Percentiles rank a stretch among this genome's conserved stretches.
phyloP scores from a whole-genome alignment of 1,140 invertebrate genomes.

The Anastatus disparis region DNA sequence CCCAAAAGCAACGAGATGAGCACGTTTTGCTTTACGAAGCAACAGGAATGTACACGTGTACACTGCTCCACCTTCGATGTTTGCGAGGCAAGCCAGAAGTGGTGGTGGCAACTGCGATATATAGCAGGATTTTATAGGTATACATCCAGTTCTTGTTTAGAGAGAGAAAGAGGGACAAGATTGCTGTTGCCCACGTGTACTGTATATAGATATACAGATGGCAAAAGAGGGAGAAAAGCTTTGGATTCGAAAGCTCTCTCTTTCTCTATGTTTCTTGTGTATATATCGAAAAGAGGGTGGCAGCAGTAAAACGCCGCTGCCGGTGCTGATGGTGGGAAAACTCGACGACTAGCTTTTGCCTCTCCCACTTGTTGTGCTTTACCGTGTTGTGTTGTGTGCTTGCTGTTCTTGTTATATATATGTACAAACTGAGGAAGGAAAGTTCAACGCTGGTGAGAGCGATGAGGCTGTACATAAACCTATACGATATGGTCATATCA shows the following conservation, averaged over 20 bases:
- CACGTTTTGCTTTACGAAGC: no score
- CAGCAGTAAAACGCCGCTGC: constrained; percentile 41
- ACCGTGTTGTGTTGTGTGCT: constrained; percentile 61
- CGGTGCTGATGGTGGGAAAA: constrained; percentile 24
- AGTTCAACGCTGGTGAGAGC: constrained; percentile 64
- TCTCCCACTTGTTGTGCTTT: constrained; percentile 64
- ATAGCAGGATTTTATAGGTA: constrained; percentile 21
- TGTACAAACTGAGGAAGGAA: constrained; percentile 61
- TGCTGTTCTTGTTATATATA: no score
- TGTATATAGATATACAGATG: no score
- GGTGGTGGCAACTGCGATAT: constrained; percentile 12
- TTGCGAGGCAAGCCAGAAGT: neutral
- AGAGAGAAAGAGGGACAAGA: no score
- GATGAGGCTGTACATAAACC: constrained; percentile 57
- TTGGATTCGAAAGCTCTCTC: no score
- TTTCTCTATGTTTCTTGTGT: no score
- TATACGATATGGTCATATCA: no score
- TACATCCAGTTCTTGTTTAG: constrained; percentile 34
- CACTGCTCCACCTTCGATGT: no score
- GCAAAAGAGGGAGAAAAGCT: neutral
- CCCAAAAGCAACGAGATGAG: no score
- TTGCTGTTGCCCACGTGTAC: no score
- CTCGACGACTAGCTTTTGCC: constrained; percentile 43
- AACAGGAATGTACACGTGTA: constrained; percentile 19
- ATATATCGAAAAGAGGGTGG: constrained; percentile 31